A percentile compares a stretch with the other conserved stretches of the same genome.
Evolutionary conservation across 2,113 vertebrate species (phyloP).

Genomic region (Leptobrachium leishanense): DNA sequence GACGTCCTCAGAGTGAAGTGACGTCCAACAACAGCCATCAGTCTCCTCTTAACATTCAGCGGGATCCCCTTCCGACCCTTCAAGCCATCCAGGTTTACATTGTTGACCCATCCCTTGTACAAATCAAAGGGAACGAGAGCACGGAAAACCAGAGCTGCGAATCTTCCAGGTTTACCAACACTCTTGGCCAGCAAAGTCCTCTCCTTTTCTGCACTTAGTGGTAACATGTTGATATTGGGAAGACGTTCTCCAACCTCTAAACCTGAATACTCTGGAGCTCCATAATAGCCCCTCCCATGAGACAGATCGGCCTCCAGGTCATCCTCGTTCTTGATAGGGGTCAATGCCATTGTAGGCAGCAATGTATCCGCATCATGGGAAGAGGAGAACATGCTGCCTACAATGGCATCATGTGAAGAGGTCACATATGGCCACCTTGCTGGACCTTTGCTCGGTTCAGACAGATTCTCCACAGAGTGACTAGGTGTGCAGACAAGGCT

Average conservation of each 20-base stretch:
- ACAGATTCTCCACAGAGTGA: neutral
- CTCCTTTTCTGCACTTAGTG: constrained; percentile 21
- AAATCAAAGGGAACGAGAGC: constrained; percentile 35
- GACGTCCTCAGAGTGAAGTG: constrained; percentile 26
- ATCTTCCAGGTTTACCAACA: constrained; percentile 26
- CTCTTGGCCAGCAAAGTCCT: constrained; percentile 22
- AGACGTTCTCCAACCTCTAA: constrained; percentile 16
- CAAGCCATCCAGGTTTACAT: constrained; percentile 37
- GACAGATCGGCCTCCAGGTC: neutral
- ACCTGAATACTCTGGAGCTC: neutral
- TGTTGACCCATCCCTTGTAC: constrained; percentile 42
- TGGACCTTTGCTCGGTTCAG: neutral
- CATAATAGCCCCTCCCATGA: neutral
- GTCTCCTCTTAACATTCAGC: constrained; percentile 26
- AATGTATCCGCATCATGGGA: neutral
- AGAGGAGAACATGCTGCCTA: no score
- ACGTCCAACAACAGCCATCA: constrained; percentile 33
- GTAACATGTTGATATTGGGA: constrained; percentile 23
- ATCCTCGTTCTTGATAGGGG: constrained; percentile 18
- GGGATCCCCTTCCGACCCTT: constrained; percentile 30
- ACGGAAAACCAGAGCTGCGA: constrained; percentile 33
- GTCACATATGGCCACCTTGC: constrained; percentile 15
- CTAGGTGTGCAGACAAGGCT: constrained; percentile 1
- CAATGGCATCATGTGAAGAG: neutral
- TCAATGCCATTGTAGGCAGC: neutral